Base-by-base conservation (phyloP, 1,140 invertebrate genomes). In the Rhopalosiphum maidis region DNA sequence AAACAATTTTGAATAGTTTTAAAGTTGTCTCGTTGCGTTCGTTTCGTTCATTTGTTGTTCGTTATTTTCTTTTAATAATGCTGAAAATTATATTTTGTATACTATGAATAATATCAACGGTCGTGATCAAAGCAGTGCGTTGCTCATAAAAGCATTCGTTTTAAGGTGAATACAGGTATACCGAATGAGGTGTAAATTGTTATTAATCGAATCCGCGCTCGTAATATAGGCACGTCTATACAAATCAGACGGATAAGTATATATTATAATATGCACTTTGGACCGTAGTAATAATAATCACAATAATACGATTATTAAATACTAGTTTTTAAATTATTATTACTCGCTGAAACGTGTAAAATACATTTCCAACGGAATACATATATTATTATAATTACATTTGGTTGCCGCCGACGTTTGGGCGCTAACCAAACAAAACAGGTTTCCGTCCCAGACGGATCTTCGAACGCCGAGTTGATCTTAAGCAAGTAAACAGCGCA, bases 261-360 rank as follows among this genome's bases (percentile, higher is more conserved):
- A 48, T 48, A 46, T 11, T 9, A n/a, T 48, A 48, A 30, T 48
- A 77, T 77, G 30, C 60, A 46, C 41, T 85, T 85, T 41, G 7
- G 83, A 11, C 15, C 87, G 48, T 54, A 23, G 8, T 22, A 89
- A 46, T 35, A 89, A 46, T 43, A 51, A 87, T 35, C n/a, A 89
- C 37, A 89, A 89, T 54, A 54, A 89, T 54, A 55, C n/a, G n/a
- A 89, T 89, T 54, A 89, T 89, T 54, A 87, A 46, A 54, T 89
- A 41, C 87, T 55, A 48, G 87, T 89, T 89, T 89, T 89, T 54
- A 54, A 88, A 51, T 46, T 77, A 89, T 89, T 54, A 89, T 54
- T 89, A 55, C 51, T 51, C 87, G 87, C 37, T 23, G 87, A 55
- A 55, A 89, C 87, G 87, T 55, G 87, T 89, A 89, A 89, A 55